Conservation (phyloP, 2,888 invertebrate genomes). For the Clunio marinus region DNA sequence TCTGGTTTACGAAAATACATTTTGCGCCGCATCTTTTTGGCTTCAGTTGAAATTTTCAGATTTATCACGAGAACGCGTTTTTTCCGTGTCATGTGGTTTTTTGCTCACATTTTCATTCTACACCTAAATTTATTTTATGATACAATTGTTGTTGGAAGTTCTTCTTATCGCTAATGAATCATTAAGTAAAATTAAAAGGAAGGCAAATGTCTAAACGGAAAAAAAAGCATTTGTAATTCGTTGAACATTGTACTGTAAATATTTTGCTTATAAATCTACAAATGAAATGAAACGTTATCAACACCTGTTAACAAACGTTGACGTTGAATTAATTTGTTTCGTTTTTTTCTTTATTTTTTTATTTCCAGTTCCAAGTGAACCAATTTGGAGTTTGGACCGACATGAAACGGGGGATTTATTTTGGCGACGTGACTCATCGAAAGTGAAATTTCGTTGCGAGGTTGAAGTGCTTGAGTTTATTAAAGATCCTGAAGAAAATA, state of each 20-base stretch:
- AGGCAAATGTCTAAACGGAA: not conserved
- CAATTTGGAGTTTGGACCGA: slow-evolving; percentile 52
- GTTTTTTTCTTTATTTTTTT: slow-evolving; percentile 9
- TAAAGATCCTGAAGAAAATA: slow-evolving; percentile 50
- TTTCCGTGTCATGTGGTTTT: too few relatives aligned
- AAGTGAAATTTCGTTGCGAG: slow-evolving; percentile 52
- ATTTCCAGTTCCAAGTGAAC: slow-evolving; percentile 46
- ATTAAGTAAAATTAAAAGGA: too few relatives aligned
- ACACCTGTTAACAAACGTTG: not conserved
- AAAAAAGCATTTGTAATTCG: not conserved
- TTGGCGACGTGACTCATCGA: slow-evolving; percentile 51
- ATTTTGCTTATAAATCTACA: slow-evolving; percentile 1
- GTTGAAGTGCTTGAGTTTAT: slow-evolving; percentile 52
- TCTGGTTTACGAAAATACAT: too few relatives aligned
- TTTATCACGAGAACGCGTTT: too few relatives aligned
- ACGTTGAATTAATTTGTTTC: not conserved
- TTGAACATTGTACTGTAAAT: not conserved
- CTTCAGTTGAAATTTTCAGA: too few relatives aligned
- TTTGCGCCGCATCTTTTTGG: too few relatives aligned
- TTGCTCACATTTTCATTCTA: too few relatives aligned
- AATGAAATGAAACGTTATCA: slow-evolving; percentile 16
- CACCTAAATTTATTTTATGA: too few relatives aligned
- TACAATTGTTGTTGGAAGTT: too few relatives aligned
- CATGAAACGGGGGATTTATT: slow-evolving; percentile 48
- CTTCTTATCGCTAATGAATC: too few relatives aligned